Evolutionary conservation across 2,797 vertebrate species (phyloP).

Genomic region (Choloepus didactylus): DNA sequence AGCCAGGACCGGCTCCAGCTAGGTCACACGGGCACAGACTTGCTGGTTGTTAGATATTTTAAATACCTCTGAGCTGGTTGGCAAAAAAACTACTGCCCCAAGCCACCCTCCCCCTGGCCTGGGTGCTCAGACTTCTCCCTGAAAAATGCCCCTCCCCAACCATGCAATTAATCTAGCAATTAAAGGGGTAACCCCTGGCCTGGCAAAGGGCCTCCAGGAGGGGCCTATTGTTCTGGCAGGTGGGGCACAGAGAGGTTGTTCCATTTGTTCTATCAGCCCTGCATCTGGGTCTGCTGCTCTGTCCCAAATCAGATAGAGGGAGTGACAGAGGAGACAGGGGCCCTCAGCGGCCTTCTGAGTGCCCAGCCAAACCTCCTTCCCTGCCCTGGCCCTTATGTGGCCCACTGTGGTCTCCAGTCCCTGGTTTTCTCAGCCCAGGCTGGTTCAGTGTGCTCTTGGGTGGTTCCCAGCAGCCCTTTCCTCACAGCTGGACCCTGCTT

Average conservation of each 20-base stretch:
- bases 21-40: background rate
- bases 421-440: background rate
- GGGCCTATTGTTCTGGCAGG: background rate
- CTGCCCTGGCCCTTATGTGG: background rate
- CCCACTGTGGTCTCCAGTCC: background rate
- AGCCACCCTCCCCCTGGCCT: background rate
- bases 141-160: background rate
- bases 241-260: background rate
- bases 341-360: background rate
- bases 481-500: background rate
- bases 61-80: background rate
- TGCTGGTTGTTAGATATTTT: background rate
- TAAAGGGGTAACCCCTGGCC: background rate
- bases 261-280: background rate
- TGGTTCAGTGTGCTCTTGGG: background rate
- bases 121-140: background rate
- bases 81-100: background rate
- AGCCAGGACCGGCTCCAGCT: rapidly evolving
- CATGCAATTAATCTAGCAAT: background rate
- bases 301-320: rapidly evolving
- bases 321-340: background rate
- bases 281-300: background rate
- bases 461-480: background rate
- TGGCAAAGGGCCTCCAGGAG: background rate
- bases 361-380: background rate